Conservation (phyloP, 1,140 invertebrate genomes). For the Bicyclus anynana region DNA sequence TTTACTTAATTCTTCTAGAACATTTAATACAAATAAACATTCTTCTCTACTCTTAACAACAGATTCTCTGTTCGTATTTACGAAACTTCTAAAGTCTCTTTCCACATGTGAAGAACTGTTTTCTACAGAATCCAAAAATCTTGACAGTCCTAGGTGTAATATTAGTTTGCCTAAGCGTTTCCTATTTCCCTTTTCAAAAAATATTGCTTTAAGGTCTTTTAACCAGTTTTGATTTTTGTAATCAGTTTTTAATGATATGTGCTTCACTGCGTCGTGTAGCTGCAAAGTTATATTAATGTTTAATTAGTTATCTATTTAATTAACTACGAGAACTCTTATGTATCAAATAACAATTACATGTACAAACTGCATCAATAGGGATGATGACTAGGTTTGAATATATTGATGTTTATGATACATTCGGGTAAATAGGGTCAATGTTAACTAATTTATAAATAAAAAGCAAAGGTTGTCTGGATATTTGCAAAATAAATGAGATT, state of each 20-base stretch:
- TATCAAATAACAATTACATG: too few relatives aligned
- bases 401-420: too few relatives aligned
- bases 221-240: constrained; percentile 49
- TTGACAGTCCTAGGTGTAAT: constrained; percentile 41
- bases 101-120: constrained; percentile 26
- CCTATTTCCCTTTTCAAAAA: constrained; percentile 27
- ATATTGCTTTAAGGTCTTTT: constrained; percentile 42
- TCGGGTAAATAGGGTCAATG: too few relatives aligned
- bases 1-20: constrained; percentile 31
- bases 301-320: too few relatives aligned
- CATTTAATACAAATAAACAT: constrained; percentile 38
- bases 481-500: too few relatives aligned
- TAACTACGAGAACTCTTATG: too few relatives aligned
- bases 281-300: constrained; percentile 26
- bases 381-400: too few relatives aligned
- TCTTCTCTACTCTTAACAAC: constrained; percentile 35
- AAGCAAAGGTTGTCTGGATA: too few relatives aligned
- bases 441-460: too few relatives aligned
- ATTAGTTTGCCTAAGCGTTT: constrained; percentile 32
- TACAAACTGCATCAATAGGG: too few relatives aligned
- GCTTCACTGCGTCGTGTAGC: constrained; percentile 49
- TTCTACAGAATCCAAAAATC: constrained; percentile 42
- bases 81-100: constrained; percentile 32
- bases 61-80: constrained; percentile 30
- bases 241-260: constrained; percentile 40